Percentiles rank a stretch among this genome's conserved stretches.
Conservation (phyloP, 2,888 invertebrate species). For the Tenthredo distinguenda region DNA sequence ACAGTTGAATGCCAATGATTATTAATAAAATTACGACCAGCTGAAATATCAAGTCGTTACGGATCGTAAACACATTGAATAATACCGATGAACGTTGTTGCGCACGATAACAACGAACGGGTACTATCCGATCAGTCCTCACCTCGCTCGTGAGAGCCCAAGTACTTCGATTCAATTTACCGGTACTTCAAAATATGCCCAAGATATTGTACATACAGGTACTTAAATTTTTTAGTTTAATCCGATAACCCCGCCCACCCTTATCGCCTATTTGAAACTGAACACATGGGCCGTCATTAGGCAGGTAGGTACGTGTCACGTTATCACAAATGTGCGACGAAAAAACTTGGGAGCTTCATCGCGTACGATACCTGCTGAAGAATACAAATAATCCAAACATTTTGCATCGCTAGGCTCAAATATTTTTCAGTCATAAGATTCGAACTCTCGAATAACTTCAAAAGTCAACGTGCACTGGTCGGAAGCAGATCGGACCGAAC, state of each 20-base stretch:
- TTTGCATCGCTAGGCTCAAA: not conserved
- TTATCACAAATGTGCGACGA: not conserved
- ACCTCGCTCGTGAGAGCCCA: not conserved
- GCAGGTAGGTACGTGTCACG: not conserved
- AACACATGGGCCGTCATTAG: not conserved
- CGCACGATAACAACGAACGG: not conserved
- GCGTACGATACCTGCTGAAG: not conserved
- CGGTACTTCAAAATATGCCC: not conserved
- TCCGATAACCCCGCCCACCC: slow-evolving; percentile 3
- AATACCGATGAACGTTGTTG: not conserved
- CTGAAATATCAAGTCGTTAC: not conserved
- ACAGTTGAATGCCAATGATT: not conserved
- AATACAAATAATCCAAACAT: not conserved
- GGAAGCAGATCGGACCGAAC: too few relatives aligned
- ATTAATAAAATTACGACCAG: not conserved
- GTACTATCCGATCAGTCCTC: not conserved
- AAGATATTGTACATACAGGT: not conserved
- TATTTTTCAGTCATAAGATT: not conserved
- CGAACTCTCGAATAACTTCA: too few relatives aligned
- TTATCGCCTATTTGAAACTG: not conserved
- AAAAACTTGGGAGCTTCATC: not conserved
- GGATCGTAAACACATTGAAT: not conserved
- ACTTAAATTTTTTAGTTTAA: too few relatives aligned
- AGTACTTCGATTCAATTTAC: not conserved
- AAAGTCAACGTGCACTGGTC: too few relatives aligned